These are phyloP conservation scores for Podotricha telesiphe DNA, from an alignment of 2,888 invertebrate species.

Conservation along the genomic window DNA sequence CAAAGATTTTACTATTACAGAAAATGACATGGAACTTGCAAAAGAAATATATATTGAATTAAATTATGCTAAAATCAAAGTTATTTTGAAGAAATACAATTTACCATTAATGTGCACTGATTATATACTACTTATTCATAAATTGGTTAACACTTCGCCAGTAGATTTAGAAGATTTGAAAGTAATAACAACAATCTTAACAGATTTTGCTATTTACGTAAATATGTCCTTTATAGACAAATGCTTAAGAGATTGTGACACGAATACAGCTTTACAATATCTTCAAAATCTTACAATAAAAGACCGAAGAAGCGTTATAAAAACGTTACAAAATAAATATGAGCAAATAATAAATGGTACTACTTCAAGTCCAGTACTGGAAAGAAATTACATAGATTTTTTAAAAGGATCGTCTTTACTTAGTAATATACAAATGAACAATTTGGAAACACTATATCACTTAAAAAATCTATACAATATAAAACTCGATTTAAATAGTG, in stretches of 20 bases:
- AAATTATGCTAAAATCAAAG: conserved; percentile 74
- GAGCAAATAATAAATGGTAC: conserved; percentile 67
- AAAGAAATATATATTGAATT: conserved; percentile 74
- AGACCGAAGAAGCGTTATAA: conserved; percentile 63
- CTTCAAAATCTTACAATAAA: conserved; percentile 59
- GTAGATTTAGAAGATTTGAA: conserved; percentile 70
- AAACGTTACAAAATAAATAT: conserved; percentile 66
- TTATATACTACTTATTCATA: conserved; percentile 69
- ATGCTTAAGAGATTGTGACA: conserved; percentile 70
- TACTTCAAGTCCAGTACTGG: conserved; percentile 54
- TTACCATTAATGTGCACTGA: conserved; percentile 70
- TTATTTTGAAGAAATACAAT: conserved; percentile 76
- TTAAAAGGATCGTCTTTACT: conserved; percentile 68
- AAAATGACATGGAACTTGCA: conserved; percentile 63
- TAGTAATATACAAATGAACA: conserved; percentile 57
- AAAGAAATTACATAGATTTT: conserved; percentile 77
- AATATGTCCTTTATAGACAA: conserved; percentile 68
- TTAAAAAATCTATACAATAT: conserved; percentile 70
- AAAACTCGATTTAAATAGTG: conserved; percentile 59
- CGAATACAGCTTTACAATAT: conserved; percentile 66
- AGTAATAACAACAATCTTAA: conserved; percentile 64
- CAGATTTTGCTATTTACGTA: conserved; percentile 61
- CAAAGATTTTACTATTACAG: conserved; percentile 70
- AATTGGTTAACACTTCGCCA: conserved; percentile 59
- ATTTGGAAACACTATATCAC: conserved; percentile 69